Conservation (phyloP, 2,113 vertebrate genomes). For the Myanophis thanlyinensis region DNA sequence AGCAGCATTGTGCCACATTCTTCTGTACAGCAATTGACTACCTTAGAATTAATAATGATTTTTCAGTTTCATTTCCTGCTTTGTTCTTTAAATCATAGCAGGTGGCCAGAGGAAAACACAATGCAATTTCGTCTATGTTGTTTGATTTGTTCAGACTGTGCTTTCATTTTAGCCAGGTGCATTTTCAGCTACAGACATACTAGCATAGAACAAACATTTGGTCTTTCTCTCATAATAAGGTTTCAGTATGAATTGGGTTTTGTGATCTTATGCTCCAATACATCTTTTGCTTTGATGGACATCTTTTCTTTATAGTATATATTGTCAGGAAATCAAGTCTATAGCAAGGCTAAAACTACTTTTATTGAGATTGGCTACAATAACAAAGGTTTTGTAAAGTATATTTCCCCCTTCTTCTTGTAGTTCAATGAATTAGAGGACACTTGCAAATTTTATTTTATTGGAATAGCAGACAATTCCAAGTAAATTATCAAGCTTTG, state of each 20-base stretch:
- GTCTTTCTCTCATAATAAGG: neutral
- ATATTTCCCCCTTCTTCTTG: neutral
- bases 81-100: slow-evolving; percentile 13
- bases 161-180: slow-evolving; percentile 1
- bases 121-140: neutral
- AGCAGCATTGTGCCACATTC: neutral
- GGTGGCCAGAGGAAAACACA: neutral
- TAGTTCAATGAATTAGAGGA: neutral
- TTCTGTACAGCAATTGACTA: neutral
- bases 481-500: neutral
- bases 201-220: neutral
- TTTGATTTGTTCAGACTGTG: neutral
- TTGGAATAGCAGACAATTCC: neutral
- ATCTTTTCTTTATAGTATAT: neutral
- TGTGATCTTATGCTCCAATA: neutral
- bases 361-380: neutral
- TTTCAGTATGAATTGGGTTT: neutral
- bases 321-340: neutral
- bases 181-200: neutral
- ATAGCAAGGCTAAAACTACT: neutral
- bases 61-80: neutral
- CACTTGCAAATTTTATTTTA: neutral
- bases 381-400: neutral
- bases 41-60: neutral
- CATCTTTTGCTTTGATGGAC: neutral